Evolutionary conservation across 2,888 invertebrate species (phyloP).

Genomic region (Pterostichus niger): DNA sequence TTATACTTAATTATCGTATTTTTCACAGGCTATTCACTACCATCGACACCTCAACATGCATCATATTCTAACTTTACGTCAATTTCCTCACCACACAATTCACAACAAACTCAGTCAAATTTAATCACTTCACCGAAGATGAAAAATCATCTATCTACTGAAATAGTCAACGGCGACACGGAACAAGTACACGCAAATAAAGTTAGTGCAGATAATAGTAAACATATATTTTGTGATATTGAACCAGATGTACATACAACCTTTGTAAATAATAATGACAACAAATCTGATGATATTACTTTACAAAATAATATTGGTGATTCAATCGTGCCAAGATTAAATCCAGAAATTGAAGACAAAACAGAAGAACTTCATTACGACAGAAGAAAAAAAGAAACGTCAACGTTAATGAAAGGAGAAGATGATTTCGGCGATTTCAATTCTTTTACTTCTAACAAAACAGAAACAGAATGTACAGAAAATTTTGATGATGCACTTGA

Average conservation of each 20-base stretch:
- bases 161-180: too few relatives aligned
- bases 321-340: slow-evolving; percentile 64
- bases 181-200: slow-evolving; percentile 17
- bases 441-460: not conserved
- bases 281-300: slow-evolving; percentile 26
- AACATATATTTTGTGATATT: slow-evolving; percentile 65
- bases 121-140: slow-evolving; percentile 68
- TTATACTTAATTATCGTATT: not conserved
- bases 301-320: slow-evolving; percentile 49
- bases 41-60: slow-evolving; percentile 70
- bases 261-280: slow-evolving; percentile 50
- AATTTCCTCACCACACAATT: slow-evolving; percentile 68
- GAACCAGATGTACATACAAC: slow-evolving; percentile 58
- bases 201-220: slow-evolving; percentile 28
- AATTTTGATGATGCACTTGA: not conserved
- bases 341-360: slow-evolving; percentile 17
- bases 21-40: slow-evolving; percentile 69
- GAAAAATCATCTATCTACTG: slow-evolving; percentile 57
- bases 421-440: slow-evolving; percentile 36
- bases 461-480: not conserved
- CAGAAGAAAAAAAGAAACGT: slow-evolving; percentile 4
- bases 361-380: slow-evolving; percentile 23
- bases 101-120: slow-evolving; percentile 67
- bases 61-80: slow-evolving; percentile 68
- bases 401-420: slow-evolving; percentile 29